Conservation (phyloP, 1,140 invertebrate species). For the Drosophila prosaltans region DNA sequence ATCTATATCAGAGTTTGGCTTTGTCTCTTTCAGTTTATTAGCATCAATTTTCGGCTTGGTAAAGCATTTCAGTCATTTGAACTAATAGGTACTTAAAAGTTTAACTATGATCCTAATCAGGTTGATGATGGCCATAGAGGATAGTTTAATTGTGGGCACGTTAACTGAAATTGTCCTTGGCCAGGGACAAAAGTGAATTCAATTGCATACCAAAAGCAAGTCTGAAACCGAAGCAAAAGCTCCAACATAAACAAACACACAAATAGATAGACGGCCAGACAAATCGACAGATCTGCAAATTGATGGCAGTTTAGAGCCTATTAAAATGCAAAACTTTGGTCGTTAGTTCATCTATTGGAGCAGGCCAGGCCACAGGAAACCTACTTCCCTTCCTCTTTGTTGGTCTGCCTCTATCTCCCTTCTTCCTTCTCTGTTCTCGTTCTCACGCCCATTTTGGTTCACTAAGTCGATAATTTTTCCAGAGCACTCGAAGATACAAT, state of each 20-base stretch:
- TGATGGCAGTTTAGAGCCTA: constrained; percentile 55
- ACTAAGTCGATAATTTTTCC: constrained; percentile 22
- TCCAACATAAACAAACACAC: constrained; percentile 45
- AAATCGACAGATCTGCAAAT: constrained; percentile 30
- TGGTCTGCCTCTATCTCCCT: not conserved
- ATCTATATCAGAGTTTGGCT: not conserved
- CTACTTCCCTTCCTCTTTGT: not conserved
- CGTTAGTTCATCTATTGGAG: constrained; percentile 36
- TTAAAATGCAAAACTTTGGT: constrained; percentile 71
- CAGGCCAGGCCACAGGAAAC: constrained; percentile 20
- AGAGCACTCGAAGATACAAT: constrained; percentile 15
- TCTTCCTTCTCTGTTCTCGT: not conserved
- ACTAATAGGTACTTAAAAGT: too few species aligned
- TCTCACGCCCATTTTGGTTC: constrained; percentile 3
- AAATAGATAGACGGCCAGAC: not conserved
- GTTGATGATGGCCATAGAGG: not conserved
- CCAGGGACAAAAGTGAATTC: constrained; percentile 21
- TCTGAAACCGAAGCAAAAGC: constrained; percentile 1
- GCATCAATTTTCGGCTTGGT: not conserved
- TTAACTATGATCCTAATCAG: constrained; percentile 4
- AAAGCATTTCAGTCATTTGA: not conserved
- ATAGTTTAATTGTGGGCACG: constrained; percentile 30
- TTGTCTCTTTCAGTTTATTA: not conserved
- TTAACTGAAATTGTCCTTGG: constrained; percentile 37
- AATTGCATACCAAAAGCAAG: constrained; percentile 27